Base-by-base conservation (phyloP, 1,140 invertebrate species). In the Drosophila repleta region DNA sequence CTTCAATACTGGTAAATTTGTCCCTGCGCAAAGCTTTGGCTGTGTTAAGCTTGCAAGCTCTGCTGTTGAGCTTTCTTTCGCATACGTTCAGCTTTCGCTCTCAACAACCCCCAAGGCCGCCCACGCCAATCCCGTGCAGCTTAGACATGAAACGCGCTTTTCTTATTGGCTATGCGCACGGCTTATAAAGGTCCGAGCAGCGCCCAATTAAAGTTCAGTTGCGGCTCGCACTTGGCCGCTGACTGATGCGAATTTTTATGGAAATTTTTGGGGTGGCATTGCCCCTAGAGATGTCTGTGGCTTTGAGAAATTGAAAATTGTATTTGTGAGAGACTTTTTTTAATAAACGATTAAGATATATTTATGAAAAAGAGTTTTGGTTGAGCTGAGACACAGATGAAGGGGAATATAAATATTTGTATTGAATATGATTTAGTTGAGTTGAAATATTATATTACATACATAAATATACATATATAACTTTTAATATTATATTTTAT, bases 151-250 rank as follows among this genome's bases (percentile, higher is more conserved):
- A n/a, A 48, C 26, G 24, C 51, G 43, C 46, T 71, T 56, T 69
- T 82, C 78, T 61, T 37, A 85, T 85, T 85, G 82, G 82, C 45
- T 71, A 18, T 18, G 41, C 39, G 7, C 18, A 35, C 4, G 2
- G 62, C 49, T 87, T 82, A 87, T 85, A 82, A 85, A 85, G 81
- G 74, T 35, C 35, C 58, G 35, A 29, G 74, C 61, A 35, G 57
- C 52, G 32, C 55, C 82, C 82, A 85, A 87, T 85, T 72, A 77
- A 87, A 75, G 78, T 68, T 77, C 60, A 84, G 73, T 80, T 85
- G 20, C 35, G 21, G 11, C 56, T 49, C 63, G 48, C 21, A 32
- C 17, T 41, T 51, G 52, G 20, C 45, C 46, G 56, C 21, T 52
- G 24, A 17, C 46, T 69, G 72, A 46, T 57, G 68, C 45, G 6